Evolutionary conservation across 2,797 vertebrate genomes (phyloP), one percentile per base, ranked within the genome.

Genomic region (Galago senegalensis): DNA sequence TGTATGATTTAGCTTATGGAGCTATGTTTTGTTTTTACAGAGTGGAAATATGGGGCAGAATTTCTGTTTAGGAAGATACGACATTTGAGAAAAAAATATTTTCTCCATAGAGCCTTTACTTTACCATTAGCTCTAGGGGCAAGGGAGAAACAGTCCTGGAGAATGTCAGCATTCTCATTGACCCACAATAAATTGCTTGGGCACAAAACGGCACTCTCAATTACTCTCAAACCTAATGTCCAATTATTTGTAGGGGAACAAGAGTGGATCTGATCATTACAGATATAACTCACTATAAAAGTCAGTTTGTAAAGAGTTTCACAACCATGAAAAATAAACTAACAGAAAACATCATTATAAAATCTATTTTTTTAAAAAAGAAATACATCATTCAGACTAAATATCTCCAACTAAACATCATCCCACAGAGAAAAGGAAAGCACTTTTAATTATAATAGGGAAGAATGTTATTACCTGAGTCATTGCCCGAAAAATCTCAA

Each of bases 131-230:
- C 3, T 21, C 27, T 61, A 29, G 37, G 49, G 49, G 11, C 14
- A 14, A 14, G 11, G 49, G 88, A 25, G 97, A 92, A 89, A 94
- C 34, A 87, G 18, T 37, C 21, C 58, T 80, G 56, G 53, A 90
- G 40, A 87, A 89, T 87, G 60, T 89, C 65, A 91, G 17, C 81
- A 94, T 91, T 46, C 13, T 88, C 70, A 84, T 0, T 96, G 93
- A 92, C 46, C 86, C 76, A 72, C 0, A 94, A 31, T 46, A 93
- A 94, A 90, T 93, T 63, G 93, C 91, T 94, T 14, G 94, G 87
- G 61, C 60, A 88, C 56, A 46, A 53, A 46, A 40, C 1, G 2
- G 56, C 17, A 82, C 7, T 70, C 58, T 75, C 77, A 91, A 93
- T 96, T 80, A 94, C 27, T 83, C 27, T 70, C 8, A 37, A 72